These are phyloP conservation scores for Typhlichthys subterraneus DNA, from an alignment of 2,797 vertebrate species.

Conservation along the genomic window DNA sequence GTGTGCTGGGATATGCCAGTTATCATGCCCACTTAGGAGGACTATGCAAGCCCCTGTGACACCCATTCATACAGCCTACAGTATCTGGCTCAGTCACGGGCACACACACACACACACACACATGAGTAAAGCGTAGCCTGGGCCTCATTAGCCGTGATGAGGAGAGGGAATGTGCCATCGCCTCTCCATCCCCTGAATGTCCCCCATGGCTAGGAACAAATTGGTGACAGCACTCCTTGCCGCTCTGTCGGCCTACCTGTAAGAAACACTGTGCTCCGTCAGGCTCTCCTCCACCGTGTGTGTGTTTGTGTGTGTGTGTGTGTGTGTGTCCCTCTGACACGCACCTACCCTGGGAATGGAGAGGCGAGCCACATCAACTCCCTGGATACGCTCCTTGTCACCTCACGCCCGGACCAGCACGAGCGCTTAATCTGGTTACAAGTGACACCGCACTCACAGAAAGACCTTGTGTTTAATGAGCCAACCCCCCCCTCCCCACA, in stretches of 20 bases:
- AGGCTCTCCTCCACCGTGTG: constrained; percentile 37
- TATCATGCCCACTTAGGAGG: constrained; percentile 48
- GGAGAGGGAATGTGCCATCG: constrained; percentile 75
- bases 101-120: constrained; percentile 22
- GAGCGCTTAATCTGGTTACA: neutral
- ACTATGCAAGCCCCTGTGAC: constrained; percentile 1
- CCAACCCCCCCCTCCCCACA: too few species aligned
- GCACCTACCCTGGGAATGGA: neutral
- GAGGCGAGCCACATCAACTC: constrained; percentile 24
- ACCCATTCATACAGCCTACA: constrained; percentile 8
- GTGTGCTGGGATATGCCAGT: constrained; percentile 45
- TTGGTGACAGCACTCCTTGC: constrained; percentile 81
- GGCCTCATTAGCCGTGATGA: constrained; percentile 81
- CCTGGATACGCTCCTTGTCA: constrained; percentile 27
- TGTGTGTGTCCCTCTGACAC: constrained; percentile 16
- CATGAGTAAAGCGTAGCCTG: constrained; percentile 38
- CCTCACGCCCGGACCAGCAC: constrained; percentile 2
- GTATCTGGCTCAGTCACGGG: constrained; percentile 2
- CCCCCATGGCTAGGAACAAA: constrained; percentile 85
- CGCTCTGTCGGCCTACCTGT: constrained; percentile 66
- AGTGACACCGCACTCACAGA: neutral
- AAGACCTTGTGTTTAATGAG: neutral
- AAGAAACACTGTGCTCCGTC: constrained; percentile 56
- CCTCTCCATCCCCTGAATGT: constrained; percentile 81
- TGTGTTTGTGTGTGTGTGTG: constrained; percentile 25